phyloP scores from a whole-genome alignment of 2,797 vertebrate species.

The Eulemur mongoz region DNA sequence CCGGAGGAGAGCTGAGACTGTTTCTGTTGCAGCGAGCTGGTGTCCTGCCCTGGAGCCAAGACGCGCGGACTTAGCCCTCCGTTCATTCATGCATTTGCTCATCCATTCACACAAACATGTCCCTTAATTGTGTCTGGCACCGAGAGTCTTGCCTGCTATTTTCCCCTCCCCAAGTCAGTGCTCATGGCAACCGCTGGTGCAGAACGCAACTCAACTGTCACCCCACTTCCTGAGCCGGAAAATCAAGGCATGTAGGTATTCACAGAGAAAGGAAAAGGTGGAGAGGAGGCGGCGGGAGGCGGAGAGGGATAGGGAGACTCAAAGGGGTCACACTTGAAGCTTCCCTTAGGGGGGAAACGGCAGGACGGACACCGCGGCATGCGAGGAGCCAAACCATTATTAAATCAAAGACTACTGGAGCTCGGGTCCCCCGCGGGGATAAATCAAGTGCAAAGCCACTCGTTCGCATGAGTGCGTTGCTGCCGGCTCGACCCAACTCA shows the following conservation, averaged over 20 bases:
- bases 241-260: constrained; percentile 63
- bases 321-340: constrained; percentile 56
- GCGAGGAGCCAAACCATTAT: background rate
- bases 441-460: constrained; percentile 56
- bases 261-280: background rate
- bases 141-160: constrained; percentile 59
- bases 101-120: constrained; percentile 79
- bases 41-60: constrained; percentile 50
- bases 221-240: constrained; percentile 62
- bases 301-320: background rate
- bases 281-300: background rate
- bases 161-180: constrained; percentile 55
- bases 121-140: constrained; percentile 73
- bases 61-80: constrained; percentile 41
- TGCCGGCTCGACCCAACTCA: constrained; percentile 53
- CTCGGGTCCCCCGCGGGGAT: constrained; percentile 2
- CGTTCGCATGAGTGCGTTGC: background rate
- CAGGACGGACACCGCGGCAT: background rate
- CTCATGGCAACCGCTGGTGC: constrained; percentile 70
- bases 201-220: constrained; percentile 69
- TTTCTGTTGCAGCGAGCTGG: background rate
- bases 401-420: constrained; percentile 50
- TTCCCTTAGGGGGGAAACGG: background rate
- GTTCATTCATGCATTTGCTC: constrained; percentile 75
- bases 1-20: background rate